These are phyloP conservation scores for Fratercula arctica DNA, from an alignment of 2,797 vertebrate genomes.

Conservation along the genomic window DNA sequence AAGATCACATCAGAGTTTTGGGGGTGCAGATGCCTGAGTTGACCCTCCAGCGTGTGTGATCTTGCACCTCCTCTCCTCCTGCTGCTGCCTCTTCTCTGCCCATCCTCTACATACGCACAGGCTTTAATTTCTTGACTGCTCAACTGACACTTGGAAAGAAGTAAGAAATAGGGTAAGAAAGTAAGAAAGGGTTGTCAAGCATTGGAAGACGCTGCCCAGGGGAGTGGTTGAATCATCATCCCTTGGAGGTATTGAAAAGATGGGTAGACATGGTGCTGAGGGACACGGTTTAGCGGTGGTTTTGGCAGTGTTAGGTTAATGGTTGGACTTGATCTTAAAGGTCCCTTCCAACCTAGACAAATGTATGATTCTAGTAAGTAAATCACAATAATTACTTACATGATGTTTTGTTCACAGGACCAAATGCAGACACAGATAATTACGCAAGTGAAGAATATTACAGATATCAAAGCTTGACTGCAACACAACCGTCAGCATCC, in stretches of 20 bases:
- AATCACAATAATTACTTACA: neutral
- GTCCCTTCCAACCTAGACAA: too few species aligned
- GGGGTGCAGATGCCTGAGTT: neutral
- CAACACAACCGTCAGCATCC: neutral
- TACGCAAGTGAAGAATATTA: neutral
- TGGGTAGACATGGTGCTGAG: too few species aligned
- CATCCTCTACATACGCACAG: neutral
- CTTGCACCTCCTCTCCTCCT: neutral
- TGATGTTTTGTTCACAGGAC: neutral
- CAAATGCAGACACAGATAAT: neutral
- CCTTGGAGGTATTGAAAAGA: too few species aligned
- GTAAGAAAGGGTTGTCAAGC: neutral
- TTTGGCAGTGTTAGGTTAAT: too few species aligned
- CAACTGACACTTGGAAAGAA: neutral
- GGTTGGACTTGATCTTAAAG: too few species aligned
- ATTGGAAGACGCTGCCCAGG: too few species aligned
- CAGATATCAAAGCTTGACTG: neutral
- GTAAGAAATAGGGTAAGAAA: neutral
- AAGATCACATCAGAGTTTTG: neutral
- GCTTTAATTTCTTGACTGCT: neutral
- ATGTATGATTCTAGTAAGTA: neutral
- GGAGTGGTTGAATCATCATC: too few species aligned
- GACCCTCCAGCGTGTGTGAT: neutral
- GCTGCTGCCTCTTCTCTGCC: neutral
- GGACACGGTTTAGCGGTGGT: too few species aligned